phyloP scores from a whole-genome alignment of 53 echinoderm and acorn worm genomes.

The Antedon mediterranea region DNA sequence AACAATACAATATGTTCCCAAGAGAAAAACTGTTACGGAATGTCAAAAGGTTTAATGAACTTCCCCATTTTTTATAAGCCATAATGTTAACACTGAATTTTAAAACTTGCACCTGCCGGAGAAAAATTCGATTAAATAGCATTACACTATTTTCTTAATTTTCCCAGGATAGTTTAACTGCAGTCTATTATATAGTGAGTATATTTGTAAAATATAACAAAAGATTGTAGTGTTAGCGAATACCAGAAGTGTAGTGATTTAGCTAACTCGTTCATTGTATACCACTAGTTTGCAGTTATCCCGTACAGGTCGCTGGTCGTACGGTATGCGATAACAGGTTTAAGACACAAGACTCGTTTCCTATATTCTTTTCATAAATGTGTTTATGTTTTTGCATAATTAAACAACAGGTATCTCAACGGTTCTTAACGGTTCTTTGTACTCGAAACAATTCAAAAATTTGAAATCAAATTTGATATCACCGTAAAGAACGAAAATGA shows the following conservation, averaged over 20 bases:
- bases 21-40: background rate
- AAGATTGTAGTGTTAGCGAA: background rate
- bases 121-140: background rate
- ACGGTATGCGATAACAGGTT: background rate
- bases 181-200: background rate
- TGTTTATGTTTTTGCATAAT: background rate
- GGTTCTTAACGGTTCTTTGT: background rate
- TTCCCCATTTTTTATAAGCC: background rate
- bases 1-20: background rate
- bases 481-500: too few relatives aligned
- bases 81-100: background rate
- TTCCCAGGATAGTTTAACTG: background rate
- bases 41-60: background rate
- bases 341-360: background rate
- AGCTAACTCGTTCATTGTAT: background rate
- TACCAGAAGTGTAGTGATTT: background rate
- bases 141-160: background rate
- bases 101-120: background rate
- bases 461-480: background rate
- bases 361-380: background rate
- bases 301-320: background rate
- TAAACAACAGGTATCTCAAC: background rate
- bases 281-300: background rate
- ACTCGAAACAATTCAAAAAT: background rate
- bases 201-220: background rate